Evolutionary conservation across 2,888 invertebrate genomes (phyloP).

Genomic region (Celastrina argiolus): DNA sequence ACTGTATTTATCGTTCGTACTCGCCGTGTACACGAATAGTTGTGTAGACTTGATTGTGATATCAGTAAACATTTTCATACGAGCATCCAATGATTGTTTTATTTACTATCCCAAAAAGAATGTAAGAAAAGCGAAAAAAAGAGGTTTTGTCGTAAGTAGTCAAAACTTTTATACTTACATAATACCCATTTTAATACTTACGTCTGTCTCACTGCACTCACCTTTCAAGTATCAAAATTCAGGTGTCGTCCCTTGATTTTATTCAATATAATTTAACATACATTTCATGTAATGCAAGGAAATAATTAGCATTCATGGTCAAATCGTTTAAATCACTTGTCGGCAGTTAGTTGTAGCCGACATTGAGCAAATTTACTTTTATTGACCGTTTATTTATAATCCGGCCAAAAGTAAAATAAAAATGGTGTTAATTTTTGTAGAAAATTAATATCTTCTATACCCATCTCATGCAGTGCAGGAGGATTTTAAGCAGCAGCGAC

Average conservation of each 20-base stretch:
- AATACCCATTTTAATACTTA: no score
- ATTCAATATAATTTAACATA: background rate
- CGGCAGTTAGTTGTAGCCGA: background rate
- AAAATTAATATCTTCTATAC: no score
- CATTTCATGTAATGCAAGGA: background rate
- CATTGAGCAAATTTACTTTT: background rate
- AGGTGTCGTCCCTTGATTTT: no score
- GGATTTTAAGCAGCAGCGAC: background rate
- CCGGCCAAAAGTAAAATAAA: no score
- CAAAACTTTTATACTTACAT: no score
- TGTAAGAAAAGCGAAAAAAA: background rate
- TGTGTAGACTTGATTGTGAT: conserved; percentile 78
- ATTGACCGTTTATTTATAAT: no score
- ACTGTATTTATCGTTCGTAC: conserved; percentile 57
- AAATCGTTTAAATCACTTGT: background rate
- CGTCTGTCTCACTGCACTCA: no score
- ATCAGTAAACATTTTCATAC: conserved; percentile 79
- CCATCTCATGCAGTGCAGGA: no score
- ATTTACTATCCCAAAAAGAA: conserved; percentile 35
- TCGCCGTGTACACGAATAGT: conserved; percentile 66
- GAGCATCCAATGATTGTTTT: conserved; percentile 64
- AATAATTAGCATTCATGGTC: background rate
- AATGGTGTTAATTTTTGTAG: no score
- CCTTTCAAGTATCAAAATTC: no score
- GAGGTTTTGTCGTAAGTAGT: no score